Conservation (phyloP, 2,888 invertebrate species). For the Spodoptera littoralis region DNA sequence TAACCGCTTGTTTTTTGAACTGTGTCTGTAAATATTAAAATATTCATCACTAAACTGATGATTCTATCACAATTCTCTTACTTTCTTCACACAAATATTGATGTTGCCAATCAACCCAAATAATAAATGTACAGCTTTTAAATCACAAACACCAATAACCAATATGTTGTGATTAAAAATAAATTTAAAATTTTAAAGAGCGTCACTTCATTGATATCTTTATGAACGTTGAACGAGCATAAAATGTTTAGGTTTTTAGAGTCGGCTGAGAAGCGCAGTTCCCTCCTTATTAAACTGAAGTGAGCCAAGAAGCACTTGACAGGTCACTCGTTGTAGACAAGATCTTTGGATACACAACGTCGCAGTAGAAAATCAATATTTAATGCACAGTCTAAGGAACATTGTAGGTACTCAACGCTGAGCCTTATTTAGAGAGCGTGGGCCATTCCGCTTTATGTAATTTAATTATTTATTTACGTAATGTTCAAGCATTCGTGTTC, state of each 20-base stretch:
- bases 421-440: constrained; percentile 33
- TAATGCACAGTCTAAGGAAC: constrained; percentile 55
- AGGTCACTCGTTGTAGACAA: constrained; percentile 77
- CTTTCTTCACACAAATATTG: constrained; percentile 3
- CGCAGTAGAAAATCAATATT: constrained; percentile 65
- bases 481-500: constrained; percentile 38
- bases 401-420: constrained; percentile 35
- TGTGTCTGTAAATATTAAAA: not conserved
- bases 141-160: constrained; percentile 36
- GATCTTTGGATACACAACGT: constrained; percentile 70
- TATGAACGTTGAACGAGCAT: constrained; percentile 19
- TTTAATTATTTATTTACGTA: constrained; percentile 55
- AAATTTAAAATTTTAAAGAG: constrained; percentile 57
- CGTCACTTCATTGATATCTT: constrained; percentile 63
- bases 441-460: constrained; percentile 40
- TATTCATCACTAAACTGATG: not conserved
- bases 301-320: constrained; percentile 80
- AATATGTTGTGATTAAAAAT: constrained; percentile 32
- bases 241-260: constrained; percentile 50
- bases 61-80: constrained; percentile 10
- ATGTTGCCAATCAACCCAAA: not conserved
- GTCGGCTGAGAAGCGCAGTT: constrained; percentile 74
- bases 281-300: constrained; percentile 81
- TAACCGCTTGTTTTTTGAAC: not conserved
- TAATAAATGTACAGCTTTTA: constrained; percentile 23